Base-by-base conservation (phyloP, 2,888 invertebrate genomes). In the Lithosia quadra region DNA sequence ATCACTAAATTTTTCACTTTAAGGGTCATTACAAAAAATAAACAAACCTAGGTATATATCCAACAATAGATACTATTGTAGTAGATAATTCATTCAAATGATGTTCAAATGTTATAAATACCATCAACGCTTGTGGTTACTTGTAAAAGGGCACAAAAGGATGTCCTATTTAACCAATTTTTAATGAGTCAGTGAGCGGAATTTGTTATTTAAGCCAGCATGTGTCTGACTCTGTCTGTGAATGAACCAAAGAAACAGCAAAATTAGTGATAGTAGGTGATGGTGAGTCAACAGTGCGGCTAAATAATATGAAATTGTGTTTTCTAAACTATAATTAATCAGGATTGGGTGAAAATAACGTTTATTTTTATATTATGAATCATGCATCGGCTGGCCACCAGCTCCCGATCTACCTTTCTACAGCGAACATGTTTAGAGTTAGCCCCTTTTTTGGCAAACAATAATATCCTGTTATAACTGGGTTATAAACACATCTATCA, bases 301-400 rank as follows among this genome's bases (percentile, higher is more conserved):
- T 67, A 65, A 72, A 68, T 73, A 69, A 75, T 79, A 77, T 76
- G 79, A 82, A 84, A 78, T 76, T 21, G 75, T 76, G 75, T 77
- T 72, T 82, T n/a, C 28, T 79, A 13, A 43, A 43, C 43, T 18
- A 82, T 78, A 84, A 83, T 84, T 80, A 80, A 76, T 83, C 86
- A 80, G 77, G 78, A 81, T 78, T 77, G 83, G 77, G 79, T 78
- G 84, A 86, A 89, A 87, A 89, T 76, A 85, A 83, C 71, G 84
- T 89, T 88, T 91, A 92, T 92, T 92, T 91, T 88, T 73, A 91
- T 87, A 82, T 81, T 74, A 80, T 93, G 92, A 93, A 88, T 92
- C 92, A 93, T 79, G 58, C 65, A 58, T 67, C 68, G 64, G 72
- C n/a, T 65, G 71, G 67, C 59, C 33, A 75, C 63, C 69, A 68